Evolutionary conservation across 1,140 invertebrate genomes (phyloP), one percentile per base, ranked within the genome.

Genomic region (Drosophila serrata): DNA sequence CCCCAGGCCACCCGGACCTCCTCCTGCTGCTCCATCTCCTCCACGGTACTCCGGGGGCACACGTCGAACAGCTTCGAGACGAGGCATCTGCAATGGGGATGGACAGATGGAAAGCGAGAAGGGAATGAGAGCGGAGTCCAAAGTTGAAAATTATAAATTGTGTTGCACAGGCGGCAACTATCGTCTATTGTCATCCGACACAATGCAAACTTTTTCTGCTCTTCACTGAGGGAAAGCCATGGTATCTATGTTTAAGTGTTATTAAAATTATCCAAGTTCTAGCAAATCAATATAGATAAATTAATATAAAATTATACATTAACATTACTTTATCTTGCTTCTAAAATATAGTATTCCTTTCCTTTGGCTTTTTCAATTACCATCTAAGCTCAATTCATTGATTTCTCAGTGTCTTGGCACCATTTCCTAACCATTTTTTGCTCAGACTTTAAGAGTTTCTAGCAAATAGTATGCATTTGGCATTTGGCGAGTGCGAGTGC

Each of bases 41-140:
- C 96, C 27, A 98, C 94, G 0, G 97, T 98, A 35, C 97, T 97
- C 85, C 97, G 95, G 63, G 97, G 97, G 84, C 96, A 97, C 15
- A 99, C 98, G 93, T 99, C 98, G 93, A 99, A 99, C 63, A 99
- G 93, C 92, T 98, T 98, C 42, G 97, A 98, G 35, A 98, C 97
- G 56, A 99, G 94, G 93, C 95, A 97, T 86, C 96, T 95, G 93
- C 60, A 61, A 67, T 29, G 45, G 53, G 29, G 43, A 46, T 35
- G n/a, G 53, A 31, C 49, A 22, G 17, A n/a, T n/a, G n/a, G 19
- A 2, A 9, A 55, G 24, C 33, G 51, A 22, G 51, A 12, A 43
- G 15, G 46, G 43, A 42, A 51, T 49, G 22, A 60, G 49, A 39
- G 48, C 27, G n/a, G 51, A 43, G 33, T 60, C 39, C 19, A 39